Evolutionary conservation across 2,113 vertebrate genomes (phyloP), one percentile per base, ranked within the genome.

Genomic region (Xyliphius kryptos): DNA sequence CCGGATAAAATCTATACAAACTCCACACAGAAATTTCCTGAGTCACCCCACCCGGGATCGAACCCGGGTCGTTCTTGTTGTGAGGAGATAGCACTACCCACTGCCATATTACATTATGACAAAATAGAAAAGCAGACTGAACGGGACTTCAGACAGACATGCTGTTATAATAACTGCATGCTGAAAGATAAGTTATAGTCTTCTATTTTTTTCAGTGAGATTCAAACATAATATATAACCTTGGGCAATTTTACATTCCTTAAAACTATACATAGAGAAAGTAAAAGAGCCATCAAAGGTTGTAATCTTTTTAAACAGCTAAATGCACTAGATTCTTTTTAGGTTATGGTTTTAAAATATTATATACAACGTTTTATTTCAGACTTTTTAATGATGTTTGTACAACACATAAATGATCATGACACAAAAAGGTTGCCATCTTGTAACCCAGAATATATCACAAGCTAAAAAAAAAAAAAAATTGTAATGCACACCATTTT

Each of bases 101-200:
- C n/a, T 26, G 9, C n/a, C 38, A 49, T 15, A 57, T 9, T 57
- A 43, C 19, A 21, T 9, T 21, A n/a, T 44, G 19, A 44, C 19
- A 52, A 50, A 21, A 56, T 41, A 20, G 37, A 56, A 56, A 41
- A 9, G 14, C 36, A 20, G 37, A 41, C 17, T 17, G 20, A 56
- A 41, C 36, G 54, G 37, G 17, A 41, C 5, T 41, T 41, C 26
- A n/a, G n/a, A 56, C 32, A 41, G 41, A 56, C 17, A 56, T 9
- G 16, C 37, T 15, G 40, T 43, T 14, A 15, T n/a, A 14, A 14
- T 56, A 57, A 57, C 8, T 14, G 36, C 37, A 44, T 22, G 13
- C 16, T 8, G 40, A 15, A 5, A n/a, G n/a, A n/a, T n/a, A n/a
- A n/a, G n/a, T n/a, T n/a, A n/a, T n/a, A n/a, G n/a, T n/a, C n/a